Conservation (phyloP, 2,888 invertebrate genomes). For the Syrista parreyssii region DNA sequence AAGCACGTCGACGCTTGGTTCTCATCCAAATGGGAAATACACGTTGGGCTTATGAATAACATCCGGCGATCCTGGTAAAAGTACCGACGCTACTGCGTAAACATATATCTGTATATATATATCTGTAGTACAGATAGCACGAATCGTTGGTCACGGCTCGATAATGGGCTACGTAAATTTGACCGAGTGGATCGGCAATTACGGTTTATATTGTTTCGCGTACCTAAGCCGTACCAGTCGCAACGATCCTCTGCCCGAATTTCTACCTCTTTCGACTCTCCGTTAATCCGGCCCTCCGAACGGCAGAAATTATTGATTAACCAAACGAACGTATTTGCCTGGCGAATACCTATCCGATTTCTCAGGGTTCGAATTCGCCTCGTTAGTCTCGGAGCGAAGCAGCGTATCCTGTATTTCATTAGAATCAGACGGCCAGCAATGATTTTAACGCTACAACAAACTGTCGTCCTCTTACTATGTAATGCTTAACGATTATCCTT, state of each 20-base stretch:
- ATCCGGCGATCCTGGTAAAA: not conserved
- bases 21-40: not conserved
- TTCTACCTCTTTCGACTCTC: not conserved
- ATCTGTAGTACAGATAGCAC: not conserved
- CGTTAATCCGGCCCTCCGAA: conserved; percentile 15
- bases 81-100: not conserved
- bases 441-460: not conserved
- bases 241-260: not conserved
- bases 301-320: not conserved
- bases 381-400: not conserved
- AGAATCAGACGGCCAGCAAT: not conserved
- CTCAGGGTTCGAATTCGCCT: not conserved
- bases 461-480: not conserved
- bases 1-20: not conserved
- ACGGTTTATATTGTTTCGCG: conserved; percentile 32
- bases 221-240: conserved; percentile 10
- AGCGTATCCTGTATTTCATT: not conserved
- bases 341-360: not conserved
- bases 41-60: not conserved
- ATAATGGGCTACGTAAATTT: conserved; percentile 24
- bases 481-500: not conserved
- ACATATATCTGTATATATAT: not conserved
- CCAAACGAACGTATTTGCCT: not conserved
- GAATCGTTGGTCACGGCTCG: not conserved
- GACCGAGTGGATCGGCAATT: conserved; percentile 31